Conservation (phyloP, 2,113 vertebrate species). For the Pseudorectes ferrugineus region DNA sequence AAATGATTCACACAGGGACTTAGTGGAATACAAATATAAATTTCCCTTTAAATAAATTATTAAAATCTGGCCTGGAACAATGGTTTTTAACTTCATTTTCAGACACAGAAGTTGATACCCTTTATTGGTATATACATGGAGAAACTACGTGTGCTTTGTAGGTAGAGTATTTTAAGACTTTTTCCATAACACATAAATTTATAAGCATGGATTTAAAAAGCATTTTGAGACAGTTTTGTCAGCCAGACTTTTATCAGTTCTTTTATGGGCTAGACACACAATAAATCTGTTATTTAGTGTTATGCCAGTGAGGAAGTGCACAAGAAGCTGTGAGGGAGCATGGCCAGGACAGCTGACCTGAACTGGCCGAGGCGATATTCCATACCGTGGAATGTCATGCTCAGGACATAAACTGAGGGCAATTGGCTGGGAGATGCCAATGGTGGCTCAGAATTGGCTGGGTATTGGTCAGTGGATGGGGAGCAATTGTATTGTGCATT, state of each 20-base stretch:
- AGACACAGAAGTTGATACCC: background rate
- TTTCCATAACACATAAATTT: background rate
- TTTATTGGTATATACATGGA: background rate
- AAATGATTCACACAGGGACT: background rate
- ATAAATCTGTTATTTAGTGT: background rate
- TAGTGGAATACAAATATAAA: background rate
- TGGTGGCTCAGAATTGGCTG: background rate
- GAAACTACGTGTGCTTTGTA: background rate
- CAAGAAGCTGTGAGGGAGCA: background rate
- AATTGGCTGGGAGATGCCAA: background rate
- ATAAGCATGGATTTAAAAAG: background rate
- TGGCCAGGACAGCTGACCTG: background rate
- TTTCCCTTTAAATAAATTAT: background rate
- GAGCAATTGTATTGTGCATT: background rate
- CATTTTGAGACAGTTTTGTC: background rate
- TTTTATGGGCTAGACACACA: background rate
- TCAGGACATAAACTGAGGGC: background rate
- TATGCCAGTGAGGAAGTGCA: background rate
- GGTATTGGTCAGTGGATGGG: background rate
- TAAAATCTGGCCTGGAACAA: background rate
- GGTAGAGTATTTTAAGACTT: background rate
- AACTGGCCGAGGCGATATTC: background rate
- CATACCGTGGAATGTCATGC: background rate
- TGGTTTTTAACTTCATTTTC: background rate
- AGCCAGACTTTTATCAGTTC: background rate